A percentile compares a stretch with the other conserved stretches of the same genome.
phyloP scores from a whole-genome alignment of 2,113 vertebrate genomes.

The Amphiprion percula region DNA sequence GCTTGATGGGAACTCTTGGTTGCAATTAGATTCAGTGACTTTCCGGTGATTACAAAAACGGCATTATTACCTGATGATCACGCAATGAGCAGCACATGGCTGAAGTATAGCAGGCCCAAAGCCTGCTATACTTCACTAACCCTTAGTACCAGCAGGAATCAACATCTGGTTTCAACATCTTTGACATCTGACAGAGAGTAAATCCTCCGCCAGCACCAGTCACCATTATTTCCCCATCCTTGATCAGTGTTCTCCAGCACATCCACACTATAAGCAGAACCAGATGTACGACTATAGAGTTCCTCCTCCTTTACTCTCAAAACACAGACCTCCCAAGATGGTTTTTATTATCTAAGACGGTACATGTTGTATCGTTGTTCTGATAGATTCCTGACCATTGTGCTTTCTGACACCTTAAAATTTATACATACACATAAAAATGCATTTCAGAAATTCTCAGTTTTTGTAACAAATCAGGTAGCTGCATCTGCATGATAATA shows the following conservation, averaged over 20 bases:
- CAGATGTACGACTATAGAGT: conserved; percentile 67
- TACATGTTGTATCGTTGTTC: conserved; percentile 4
- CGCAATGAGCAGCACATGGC: neutral
- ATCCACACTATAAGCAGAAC: conserved; percentile 65
- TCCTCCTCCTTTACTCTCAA: conserved; percentile 24
- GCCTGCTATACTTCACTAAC: neutral
- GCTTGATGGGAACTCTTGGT: neutral
- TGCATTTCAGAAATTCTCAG: too few relatives aligned
- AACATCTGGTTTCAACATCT: conserved; percentile 77
- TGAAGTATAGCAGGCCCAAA: neutral
- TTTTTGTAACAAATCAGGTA: too few relatives aligned
- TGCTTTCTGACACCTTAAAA: neutral
- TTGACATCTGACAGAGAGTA: conserved; percentile 54
- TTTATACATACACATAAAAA: too few relatives aligned
- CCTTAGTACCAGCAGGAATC: conserved; percentile 20
- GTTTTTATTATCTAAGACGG: conserved; percentile 30
- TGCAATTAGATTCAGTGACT: neutral
- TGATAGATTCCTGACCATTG: neutral
- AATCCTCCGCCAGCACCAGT: conserved; percentile 48
- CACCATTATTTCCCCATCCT: conserved; percentile 44
- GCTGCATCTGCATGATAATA: too few relatives aligned
- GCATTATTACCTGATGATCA: neutral
- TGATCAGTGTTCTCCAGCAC: conserved; percentile 44
- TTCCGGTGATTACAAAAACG: neutral
- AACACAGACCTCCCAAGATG: conserved; percentile 53